These are phyloP conservation scores for Pachydiplax longipennis DNA, from an alignment of 2,888 invertebrate genomes.

Conservation along the genomic window DNA sequence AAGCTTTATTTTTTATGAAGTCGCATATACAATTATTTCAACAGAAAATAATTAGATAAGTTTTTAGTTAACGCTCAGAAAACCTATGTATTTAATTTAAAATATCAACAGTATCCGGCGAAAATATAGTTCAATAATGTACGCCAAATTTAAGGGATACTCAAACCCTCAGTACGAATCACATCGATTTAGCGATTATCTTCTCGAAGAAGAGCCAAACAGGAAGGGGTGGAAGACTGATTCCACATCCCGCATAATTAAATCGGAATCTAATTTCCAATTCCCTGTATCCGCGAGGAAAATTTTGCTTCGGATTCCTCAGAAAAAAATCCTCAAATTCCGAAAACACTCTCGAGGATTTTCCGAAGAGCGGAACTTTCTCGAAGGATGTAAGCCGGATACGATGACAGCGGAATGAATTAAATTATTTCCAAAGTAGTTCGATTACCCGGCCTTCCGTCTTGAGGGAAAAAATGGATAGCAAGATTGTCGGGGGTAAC, in stretches of 20 bases:
- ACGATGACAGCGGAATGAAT: neutral
- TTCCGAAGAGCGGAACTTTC: neutral
- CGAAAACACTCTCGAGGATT: neutral
- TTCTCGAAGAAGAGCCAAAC: no score
- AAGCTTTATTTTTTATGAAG: no score
- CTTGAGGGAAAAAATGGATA: neutral
- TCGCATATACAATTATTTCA: no score
- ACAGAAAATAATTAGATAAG: no score
- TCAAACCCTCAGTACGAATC: no score
- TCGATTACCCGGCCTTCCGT: neutral
- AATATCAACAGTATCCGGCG: no score
- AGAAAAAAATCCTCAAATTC: neutral
- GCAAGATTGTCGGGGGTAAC: neutral
- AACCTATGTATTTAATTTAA: no score
- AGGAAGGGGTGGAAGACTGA: no score
- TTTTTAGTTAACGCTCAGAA: no score
- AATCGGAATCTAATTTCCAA: neutral
- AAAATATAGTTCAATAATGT: no score
- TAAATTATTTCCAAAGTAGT: neutral
- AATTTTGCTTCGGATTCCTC: neutral
- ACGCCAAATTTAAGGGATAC: no score
- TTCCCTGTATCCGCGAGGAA: neutral
- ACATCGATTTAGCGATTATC: no score
- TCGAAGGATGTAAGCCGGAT: neutral
- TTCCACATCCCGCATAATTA: neutral